Conservation (phyloP, 53 echinoderm and acorn worm species). For the Paelopatides confundens region DNA sequence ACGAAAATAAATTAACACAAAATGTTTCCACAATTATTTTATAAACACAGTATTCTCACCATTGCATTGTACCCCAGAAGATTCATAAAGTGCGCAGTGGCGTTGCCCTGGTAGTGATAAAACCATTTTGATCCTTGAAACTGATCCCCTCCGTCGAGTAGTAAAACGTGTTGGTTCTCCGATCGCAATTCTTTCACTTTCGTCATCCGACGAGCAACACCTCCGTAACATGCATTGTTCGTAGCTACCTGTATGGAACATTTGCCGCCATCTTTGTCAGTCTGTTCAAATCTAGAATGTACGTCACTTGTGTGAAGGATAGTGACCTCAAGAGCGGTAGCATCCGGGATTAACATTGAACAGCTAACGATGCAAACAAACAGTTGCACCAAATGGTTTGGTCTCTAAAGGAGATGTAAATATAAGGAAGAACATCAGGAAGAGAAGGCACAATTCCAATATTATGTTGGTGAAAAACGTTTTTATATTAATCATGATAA, state of each 20-base stretch:
- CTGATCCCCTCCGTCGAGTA: conserved; percentile 76
- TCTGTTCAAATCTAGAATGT: conserved; percentile 70
- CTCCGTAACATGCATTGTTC: conserved; percentile 70
- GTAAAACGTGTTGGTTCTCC: conserved; percentile 48
- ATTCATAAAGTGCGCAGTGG: conserved; percentile 79
- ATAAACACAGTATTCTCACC: conserved; percentile 74
- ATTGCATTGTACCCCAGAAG: conserved; percentile 73
- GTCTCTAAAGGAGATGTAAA: too few relatives aligned
- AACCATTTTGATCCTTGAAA: conserved; percentile 85
- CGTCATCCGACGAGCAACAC: conserved; percentile 63
- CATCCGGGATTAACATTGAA: too few relatives aligned
- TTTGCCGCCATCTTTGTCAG: conserved; percentile 38
- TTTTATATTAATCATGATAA: too few relatives aligned
- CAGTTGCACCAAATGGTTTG: too few relatives aligned
- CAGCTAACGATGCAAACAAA: too few relatives aligned
- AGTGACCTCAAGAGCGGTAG: too few relatives aligned
- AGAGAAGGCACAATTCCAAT: too few relatives aligned
- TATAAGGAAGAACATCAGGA: too few relatives aligned
- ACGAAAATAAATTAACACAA: too few relatives aligned
- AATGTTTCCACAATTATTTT: too few relatives aligned
- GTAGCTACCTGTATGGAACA: conserved; percentile 54
- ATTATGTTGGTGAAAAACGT: too few relatives aligned
- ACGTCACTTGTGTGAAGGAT: conserved; percentile 84
- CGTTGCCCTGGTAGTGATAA: conserved; percentile 69
- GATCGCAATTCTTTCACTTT: conserved; percentile 45